phyloP scores from a whole-genome alignment of 2,888 invertebrate genomes.

The Hydropsyche betteni region DNA sequence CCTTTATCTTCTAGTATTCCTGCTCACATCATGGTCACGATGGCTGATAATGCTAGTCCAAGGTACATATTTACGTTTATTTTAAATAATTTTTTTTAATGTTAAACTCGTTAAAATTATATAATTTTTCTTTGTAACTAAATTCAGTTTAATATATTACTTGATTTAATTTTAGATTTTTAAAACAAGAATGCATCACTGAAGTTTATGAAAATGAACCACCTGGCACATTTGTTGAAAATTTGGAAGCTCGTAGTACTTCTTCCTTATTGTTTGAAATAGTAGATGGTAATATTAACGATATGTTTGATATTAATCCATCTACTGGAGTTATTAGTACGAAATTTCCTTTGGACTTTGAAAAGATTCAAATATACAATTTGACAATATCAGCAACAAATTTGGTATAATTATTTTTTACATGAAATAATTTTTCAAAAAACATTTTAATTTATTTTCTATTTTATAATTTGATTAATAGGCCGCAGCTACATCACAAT shows the following conservation, averaged over 20 bases:
- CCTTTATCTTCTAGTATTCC: slow-evolving; percentile 79
- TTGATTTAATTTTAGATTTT: slow-evolving; percentile 56
- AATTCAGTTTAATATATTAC: slow-evolving; percentile 19
- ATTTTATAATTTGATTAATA: slow-evolving; percentile 51
- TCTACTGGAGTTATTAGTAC: slow-evolving; percentile 85
- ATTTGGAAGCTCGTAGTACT: slow-evolving; percentile 82
- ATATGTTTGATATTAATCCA: slow-evolving; percentile 84
- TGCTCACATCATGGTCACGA: slow-evolving; percentile 86
- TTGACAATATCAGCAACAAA: slow-evolving; percentile 85
- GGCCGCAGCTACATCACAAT: slow-evolving; percentile 72
- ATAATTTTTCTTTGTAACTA: slow-evolving; percentile 17
- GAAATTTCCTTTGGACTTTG: slow-evolving; percentile 83
- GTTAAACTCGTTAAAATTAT: slow-evolving; percentile 46
- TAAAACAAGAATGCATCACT: slow-evolving; percentile 60
- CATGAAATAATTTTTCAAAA: background rate
- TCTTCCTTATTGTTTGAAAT: slow-evolving; percentile 85
- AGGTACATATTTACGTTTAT: slow-evolving; percentile 57
- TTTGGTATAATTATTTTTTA: slow-evolving; percentile 70
- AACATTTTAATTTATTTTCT: background rate
- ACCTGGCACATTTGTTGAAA: slow-evolving; percentile 80
- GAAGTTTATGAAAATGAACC: slow-evolving; percentile 88
- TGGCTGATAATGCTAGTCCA: slow-evolving; percentile 89
- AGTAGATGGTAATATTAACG: slow-evolving; percentile 73
- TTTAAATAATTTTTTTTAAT: slow-evolving; percentile 31
- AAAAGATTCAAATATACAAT: slow-evolving; percentile 79